phyloP scores from a whole-genome alignment of 2,797 vertebrate genomes.

The Malacoraja senta region DNA sequence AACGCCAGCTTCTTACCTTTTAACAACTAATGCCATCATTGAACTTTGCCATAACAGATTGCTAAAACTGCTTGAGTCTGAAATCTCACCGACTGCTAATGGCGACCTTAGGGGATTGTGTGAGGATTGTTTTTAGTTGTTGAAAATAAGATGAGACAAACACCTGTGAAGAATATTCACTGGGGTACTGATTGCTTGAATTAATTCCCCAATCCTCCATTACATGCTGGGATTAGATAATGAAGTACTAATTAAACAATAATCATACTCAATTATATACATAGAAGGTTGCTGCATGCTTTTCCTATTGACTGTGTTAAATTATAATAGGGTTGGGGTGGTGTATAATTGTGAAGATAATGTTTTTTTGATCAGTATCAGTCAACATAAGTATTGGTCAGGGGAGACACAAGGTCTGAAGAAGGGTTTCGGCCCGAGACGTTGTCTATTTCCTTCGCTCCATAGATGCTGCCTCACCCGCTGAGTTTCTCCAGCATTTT shows the following conservation, averaged over 20 bases:
- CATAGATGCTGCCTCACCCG: too few relatives aligned
- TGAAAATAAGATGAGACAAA: neutral
- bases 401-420: neutral
- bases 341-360: neutral
- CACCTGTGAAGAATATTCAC: slow-evolving; percentile 7
- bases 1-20: neutral
- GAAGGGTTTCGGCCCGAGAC: too few relatives aligned
- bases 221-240: neutral
- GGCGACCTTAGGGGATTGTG: neutral
- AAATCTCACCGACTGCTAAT: neutral
- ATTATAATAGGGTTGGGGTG: neutral
- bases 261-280: neutral
- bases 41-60: neutral
- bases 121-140: neutral
- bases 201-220: neutral
- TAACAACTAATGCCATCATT: neutral
- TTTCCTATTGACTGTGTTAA: neutral
- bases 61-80: neutral
- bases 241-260: slow-evolving; percentile 1
- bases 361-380: neutral
- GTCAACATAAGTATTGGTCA: neutral
- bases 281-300: neutral
- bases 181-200: neutral
- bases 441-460: too few relatives aligned
- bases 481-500: too few relatives aligned